Evolutionary conservation across 1,140 invertebrate species (phyloP), one percentile per base, ranked within the genome.

Genomic region (Meloidogyne hapla): DNA sequence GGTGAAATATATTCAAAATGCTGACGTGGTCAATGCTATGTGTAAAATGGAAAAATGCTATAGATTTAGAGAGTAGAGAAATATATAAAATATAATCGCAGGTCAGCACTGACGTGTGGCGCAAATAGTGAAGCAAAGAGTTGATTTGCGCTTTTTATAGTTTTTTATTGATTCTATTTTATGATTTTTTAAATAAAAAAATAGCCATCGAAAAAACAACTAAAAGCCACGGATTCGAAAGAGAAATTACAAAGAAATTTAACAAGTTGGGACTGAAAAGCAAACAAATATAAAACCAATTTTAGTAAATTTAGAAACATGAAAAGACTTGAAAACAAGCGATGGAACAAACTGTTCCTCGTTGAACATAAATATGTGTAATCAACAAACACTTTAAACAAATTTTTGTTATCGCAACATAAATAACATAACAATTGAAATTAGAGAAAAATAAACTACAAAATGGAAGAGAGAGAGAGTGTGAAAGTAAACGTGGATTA

Each of bases 11-110:
- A 56, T n/a, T 56, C 48, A n/a, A 6, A 56, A 4, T n/a, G 48
- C 48, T 56, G 48, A 56, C 48, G 48, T 56, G 48, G 48, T 56
- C 48, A 56, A 56, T 56, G 48, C 45, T 56, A 56, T 56, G 48
- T 56, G 48, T 56, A 56, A 56, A 56, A n/a, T 56, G n/a, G n/a
- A 9, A 56, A 56, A 56, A 56, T 18, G 48, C 5, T n/a, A 56
- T 56, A 56, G 48, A 56, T 4, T 5, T n/a, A 56, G 48, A 56
- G 48, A 56, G 18, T n/a, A 56, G 48, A 56, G 48, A 56, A 56
- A 56, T 56, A n/a, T n/a, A 56, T 56, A n/a, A 21, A 33, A 56
- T 56, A n/a, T n/a, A 56, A 56, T n/a, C 48, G 8, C 48, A n/a
- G 48, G 18, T 56, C 48, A 33, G 13, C 15, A 48, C 2, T 48